Percentiles rank a stretch among this genome's conserved stretches.
phyloP scores from a whole-genome alignment of 2,888 invertebrate genomes.

The Gymnoscelis rufifasciata region DNA sequence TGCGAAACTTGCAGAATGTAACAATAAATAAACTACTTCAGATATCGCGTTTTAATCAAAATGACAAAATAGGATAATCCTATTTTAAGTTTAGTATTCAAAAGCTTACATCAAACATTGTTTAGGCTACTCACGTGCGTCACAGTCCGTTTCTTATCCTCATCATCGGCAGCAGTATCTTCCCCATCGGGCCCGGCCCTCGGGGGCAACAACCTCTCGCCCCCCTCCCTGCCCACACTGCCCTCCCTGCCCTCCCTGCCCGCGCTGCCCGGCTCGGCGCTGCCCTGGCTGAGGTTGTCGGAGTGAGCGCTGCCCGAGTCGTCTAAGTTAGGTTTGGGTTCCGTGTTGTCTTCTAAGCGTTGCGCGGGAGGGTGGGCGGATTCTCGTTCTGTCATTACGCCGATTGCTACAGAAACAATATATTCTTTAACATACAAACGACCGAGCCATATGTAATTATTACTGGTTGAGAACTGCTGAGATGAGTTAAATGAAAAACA shows the following conservation, averaged over 20 bases:
- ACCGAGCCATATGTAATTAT: too few relatives aligned
- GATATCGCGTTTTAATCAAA: too few relatives aligned
- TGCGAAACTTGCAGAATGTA: too few relatives aligned
- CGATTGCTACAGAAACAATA: conserved; percentile 78
- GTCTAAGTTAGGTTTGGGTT: not conserved
- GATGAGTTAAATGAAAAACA: too few relatives aligned
- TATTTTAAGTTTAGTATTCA: too few relatives aligned
- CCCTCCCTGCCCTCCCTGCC: not conserved
- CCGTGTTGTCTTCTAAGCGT: conserved; percentile 19
- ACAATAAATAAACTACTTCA: too few relatives aligned
- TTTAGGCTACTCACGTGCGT: conserved; percentile 42
- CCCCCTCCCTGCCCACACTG: conserved; percentile 18
- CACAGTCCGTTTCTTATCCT: conserved; percentile 29
- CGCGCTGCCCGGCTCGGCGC: too few relatives aligned
- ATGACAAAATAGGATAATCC: too few relatives aligned
- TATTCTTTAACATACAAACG: too few relatives aligned
- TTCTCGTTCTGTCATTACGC: conserved; percentile 96
- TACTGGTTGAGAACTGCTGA: too few relatives aligned
- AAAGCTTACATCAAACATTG: too few relatives aligned
- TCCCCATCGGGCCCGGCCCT: conserved; percentile 52
- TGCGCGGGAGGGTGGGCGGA: conserved; percentile 88
- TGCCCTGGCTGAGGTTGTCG: not conserved
- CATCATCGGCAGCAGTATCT: conserved; percentile 36
- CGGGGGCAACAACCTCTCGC: conserved; percentile 42
- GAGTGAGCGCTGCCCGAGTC: not conserved